Conservation (phyloP, 2,113 vertebrate species). For the Lagopus leucura region DNA sequence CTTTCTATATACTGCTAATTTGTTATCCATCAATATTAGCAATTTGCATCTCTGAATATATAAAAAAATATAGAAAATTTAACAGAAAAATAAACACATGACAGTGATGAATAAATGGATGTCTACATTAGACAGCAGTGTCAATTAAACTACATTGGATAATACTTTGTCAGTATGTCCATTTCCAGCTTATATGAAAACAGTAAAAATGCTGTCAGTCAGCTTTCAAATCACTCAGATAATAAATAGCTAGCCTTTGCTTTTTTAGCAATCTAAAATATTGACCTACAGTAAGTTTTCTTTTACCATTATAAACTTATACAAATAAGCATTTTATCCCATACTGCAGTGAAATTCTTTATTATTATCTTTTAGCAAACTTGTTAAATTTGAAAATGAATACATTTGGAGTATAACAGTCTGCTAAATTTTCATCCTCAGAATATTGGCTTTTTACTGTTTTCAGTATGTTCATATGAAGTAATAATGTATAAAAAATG, state of each 20-base stretch:
- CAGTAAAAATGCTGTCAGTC: background rate
- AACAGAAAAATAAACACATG: conserved; percentile 20
- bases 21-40: conserved; percentile 48
- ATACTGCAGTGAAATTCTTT: background rate
- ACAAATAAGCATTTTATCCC: background rate
- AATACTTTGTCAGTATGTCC: conserved; percentile 8
- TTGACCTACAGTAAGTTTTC: background rate
- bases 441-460: background rate
- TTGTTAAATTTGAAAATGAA: background rate
- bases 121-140: background rate
- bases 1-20: background rate
- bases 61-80: conserved; percentile 27
- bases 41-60: conserved; percentile 46
- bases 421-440: background rate
- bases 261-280: background rate
- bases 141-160: background rate
- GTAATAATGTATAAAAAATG: background rate
- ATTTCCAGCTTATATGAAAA: background rate
- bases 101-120: conserved; percentile 38
- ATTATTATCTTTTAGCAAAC: background rate
- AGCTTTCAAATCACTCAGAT: background rate
- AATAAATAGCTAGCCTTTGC: background rate
- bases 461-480: background rate
- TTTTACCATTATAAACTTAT: background rate
- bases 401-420: background rate